Percentiles rank a stretch among this genome's conserved stretches.
Conservation (phyloP, 1,140 invertebrate genomes). For the Scylla paramamosain region DNA sequence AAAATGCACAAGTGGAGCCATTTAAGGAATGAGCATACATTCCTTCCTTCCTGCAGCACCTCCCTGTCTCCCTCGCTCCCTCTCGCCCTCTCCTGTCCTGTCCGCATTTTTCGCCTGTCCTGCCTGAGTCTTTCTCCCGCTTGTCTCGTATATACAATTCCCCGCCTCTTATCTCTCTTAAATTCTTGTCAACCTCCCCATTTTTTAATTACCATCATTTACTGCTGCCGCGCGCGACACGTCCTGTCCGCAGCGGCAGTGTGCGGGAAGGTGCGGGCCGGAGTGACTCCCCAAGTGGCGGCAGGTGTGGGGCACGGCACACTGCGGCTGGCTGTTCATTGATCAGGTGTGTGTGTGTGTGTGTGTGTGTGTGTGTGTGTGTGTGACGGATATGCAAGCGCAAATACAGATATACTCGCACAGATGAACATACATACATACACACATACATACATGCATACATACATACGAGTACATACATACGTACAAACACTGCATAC, state of each 20-base stretch:
- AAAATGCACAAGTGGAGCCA: too few species aligned
- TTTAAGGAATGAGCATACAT: neutral
- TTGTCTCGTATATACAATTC: conserved; percentile 7
- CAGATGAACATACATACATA: neutral
- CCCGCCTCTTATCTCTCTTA: neutral
- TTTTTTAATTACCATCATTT: neutral
- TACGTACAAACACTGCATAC: neutral
- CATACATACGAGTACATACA: neutral
- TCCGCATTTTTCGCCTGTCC: neutral
- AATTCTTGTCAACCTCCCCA: neutral
- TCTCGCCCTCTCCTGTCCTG: neutral
- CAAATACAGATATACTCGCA: neutral
- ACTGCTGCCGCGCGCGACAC: neutral
- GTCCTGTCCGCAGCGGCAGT: neutral
- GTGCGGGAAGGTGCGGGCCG: neutral
- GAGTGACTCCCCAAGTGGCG: neutral
- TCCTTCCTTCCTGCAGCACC: neutral
- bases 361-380: neutral
- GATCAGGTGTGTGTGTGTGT: neutral
- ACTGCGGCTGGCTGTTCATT: neutral
- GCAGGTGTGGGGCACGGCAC: neutral
- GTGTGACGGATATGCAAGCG: neutral
- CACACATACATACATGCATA: neutral
- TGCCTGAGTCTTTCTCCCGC: neutral
- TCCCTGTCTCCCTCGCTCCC: neutral